A percentile compares a stretch with the other conserved stretches of the same genome.
phyloP scores from a whole-genome alignment of 2,797 vertebrate genomes.

The Botia kubotai region DNA sequence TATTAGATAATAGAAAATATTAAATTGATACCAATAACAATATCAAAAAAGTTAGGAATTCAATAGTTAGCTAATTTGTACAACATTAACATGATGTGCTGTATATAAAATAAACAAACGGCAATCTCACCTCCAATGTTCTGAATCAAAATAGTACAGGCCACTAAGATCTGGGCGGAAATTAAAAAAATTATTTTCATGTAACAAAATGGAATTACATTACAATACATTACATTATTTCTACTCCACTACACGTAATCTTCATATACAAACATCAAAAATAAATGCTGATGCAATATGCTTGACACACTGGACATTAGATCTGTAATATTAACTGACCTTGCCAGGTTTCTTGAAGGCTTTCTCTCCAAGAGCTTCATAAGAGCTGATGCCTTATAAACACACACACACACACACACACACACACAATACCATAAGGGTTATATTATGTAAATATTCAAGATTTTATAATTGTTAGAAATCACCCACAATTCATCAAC shows the following conservation, averaged over 20 bases:
- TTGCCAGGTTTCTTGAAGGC: conserved; percentile 88
- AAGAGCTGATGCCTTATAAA: conserved; percentile 92
- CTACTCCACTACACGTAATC: background rate
- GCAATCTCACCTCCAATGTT: conserved; percentile 91
- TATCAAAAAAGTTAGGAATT: background rate
- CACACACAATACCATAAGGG: too few relatives aligned
- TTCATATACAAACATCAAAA: background rate
- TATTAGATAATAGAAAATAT: background rate
- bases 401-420: too few relatives aligned
- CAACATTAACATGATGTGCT: background rate
- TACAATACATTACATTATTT: background rate
- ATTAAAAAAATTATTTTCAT: conserved; percentile 41
- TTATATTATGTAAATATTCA: too few relatives aligned
- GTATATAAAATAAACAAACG: too few relatives aligned
- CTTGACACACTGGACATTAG: background rate
- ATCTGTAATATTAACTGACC: conserved; percentile 71
- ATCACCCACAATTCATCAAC: too few relatives aligned
- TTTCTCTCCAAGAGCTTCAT: conserved; percentile 88
- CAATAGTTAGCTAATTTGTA: too few relatives aligned
- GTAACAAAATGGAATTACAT: background rate
- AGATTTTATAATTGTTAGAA: too few relatives aligned
- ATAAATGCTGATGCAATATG: too few relatives aligned
- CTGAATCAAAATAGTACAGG: conserved; percentile 88
- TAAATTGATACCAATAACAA: background rate
- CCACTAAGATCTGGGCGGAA: conserved; percentile 85